Percentiles rank a stretch among this genome's conserved stretches.
Evolutionary conservation across 2,113 vertebrate genomes (phyloP).

Genomic region (Stegostoma tigrinum): DNA sequence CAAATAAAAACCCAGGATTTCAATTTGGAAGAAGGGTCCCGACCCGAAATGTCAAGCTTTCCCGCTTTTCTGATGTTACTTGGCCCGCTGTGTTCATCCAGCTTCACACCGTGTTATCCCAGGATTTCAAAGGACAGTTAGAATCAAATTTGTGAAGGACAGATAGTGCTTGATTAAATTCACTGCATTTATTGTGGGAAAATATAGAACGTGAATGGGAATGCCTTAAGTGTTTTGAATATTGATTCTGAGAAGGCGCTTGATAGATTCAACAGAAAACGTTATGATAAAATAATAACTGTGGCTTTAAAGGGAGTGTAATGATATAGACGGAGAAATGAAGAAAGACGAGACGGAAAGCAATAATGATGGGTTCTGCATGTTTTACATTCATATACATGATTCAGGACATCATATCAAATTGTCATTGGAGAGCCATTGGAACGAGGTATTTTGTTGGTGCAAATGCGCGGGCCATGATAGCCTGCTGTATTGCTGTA

Average conservation of each 20-base stretch:
- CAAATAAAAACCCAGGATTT: neutral
- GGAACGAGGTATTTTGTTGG: neutral
- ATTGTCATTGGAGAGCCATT: neutral
- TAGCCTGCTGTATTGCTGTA: neutral
- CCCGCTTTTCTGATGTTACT: too few relatives aligned
- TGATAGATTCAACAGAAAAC: neutral
- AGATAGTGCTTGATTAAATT: neutral
- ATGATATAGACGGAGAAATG: neutral
- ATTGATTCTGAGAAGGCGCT: neutral
- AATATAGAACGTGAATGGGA: neutral
- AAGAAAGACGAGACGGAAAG: neutral
- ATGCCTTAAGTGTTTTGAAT: neutral
- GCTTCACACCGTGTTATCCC: too few relatives aligned
- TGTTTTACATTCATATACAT: neutral
- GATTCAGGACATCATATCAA: neutral
- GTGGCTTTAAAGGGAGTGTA: neutral
- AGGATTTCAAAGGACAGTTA: neutral
- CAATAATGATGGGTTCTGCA: neutral
- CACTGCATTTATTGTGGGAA: neutral
- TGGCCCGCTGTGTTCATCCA: too few relatives aligned
- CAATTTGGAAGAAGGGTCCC: too few relatives aligned
- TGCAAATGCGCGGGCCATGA: neutral
- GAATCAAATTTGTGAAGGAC: neutral
- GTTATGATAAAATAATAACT: neutral
- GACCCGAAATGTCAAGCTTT: too few relatives aligned